phyloP scores from a whole-genome alignment of 1,140 invertebrate species.

The Planococcus citri region DNA sequence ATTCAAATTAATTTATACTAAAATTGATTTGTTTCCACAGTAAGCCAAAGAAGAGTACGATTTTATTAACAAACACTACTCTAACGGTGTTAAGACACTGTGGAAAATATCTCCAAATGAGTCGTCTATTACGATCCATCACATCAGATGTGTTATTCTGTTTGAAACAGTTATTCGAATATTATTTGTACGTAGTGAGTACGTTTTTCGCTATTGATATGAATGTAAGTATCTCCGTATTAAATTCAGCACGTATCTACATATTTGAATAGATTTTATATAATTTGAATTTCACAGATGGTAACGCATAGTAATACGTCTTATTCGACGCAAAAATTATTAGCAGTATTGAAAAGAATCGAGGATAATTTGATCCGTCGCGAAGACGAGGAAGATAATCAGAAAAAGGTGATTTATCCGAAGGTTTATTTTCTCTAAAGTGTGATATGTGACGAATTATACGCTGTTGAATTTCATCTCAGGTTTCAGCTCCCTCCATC shows the following conservation, averaged over 20 bases:
- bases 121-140: constrained; percentile 76
- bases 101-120: constrained; percentile 89
- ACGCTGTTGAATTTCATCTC: constrained; percentile 22
- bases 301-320: neutral
- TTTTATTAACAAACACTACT: constrained; percentile 79
- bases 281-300: neutral
- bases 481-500: constrained; percentile 47
- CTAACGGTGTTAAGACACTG: constrained; percentile 83
- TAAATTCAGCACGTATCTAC: constrained; percentile 37
- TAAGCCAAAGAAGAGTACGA: neutral
- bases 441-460: neutral
- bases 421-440: too few relatives aligned
- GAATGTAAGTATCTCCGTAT: constrained; percentile 37
- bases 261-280: neutral
- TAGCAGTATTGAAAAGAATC: constrained; percentile 21
- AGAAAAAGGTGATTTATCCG: neutral
- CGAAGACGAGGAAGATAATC: neutral
- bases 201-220: constrained; percentile 72
- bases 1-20: neutral
- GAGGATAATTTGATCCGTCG: constrained; percentile 11
- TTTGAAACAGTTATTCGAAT: constrained; percentile 90
- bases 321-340: constrained; percentile 14
- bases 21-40: neutral
- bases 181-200: constrained; percentile 84
- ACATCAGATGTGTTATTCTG: constrained; percentile 79